Evolutionary conservation across 1,140 invertebrate genomes (phyloP).

Genomic region (Oryctes rhinoceros): DNA sequence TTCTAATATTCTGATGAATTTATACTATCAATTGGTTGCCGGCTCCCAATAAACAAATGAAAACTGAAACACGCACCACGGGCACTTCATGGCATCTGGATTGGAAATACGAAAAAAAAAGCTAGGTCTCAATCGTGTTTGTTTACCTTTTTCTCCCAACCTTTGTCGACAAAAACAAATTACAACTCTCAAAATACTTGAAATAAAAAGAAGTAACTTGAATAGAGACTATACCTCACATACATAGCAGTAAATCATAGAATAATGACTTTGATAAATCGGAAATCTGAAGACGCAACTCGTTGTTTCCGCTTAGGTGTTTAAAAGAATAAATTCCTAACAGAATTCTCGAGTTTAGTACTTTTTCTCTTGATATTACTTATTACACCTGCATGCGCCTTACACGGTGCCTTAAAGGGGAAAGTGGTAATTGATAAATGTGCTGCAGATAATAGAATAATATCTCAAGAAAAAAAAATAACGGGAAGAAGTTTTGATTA

Average conservation of each 20-base stretch:
- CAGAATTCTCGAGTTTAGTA: background rate
- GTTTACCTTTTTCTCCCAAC: background rate
- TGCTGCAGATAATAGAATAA: background rate
- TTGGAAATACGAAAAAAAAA: background rate
- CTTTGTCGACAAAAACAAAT: too few species aligned
- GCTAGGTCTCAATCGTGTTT: background rate
- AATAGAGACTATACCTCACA: background rate
- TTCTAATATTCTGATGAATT: slow-evolving; percentile 24
- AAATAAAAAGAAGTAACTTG: background rate
- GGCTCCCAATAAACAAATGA: background rate
- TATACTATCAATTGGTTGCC: slow-evolving; percentile 3
- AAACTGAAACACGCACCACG: background rate
- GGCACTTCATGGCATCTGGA: background rate
- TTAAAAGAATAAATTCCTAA: background rate
- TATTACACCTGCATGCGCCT: background rate
- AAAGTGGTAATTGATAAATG: background rate
- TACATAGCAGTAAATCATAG: background rate
- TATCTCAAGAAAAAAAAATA: background rate
- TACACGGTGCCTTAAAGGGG: background rate
- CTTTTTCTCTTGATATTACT: background rate
- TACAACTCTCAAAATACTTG: too few species aligned
- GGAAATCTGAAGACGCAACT: background rate
- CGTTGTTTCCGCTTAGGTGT: background rate
- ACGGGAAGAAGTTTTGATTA: background rate
- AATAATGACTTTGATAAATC: too few species aligned